Conservation (phyloP, 2,888 invertebrate species). For the Dermolepida albohirtum region DNA sequence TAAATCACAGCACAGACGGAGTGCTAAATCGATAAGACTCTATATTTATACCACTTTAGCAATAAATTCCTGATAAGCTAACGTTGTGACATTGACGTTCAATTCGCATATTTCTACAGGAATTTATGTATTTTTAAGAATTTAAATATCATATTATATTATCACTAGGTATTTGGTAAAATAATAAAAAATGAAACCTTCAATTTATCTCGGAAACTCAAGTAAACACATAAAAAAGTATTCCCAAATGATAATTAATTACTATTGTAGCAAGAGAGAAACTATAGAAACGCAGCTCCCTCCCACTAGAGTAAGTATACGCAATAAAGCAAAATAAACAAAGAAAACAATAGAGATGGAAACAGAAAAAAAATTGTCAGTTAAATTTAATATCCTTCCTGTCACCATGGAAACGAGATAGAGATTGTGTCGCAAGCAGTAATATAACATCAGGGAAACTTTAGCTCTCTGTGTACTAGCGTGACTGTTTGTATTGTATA, state of each 20-base stretch:
- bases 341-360: slow-evolving; percentile 5
- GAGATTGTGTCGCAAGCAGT: slow-evolving; percentile 33
- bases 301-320: neutral
- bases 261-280: too few species aligned
- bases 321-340: slow-evolving; percentile 26
- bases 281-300: too few species aligned
- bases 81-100: too few species aligned
- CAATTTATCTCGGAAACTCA: slow-evolving; percentile 4
- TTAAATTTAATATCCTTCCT: slow-evolving; percentile 28
- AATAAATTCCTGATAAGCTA: too few species aligned
- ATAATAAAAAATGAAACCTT: too few species aligned
- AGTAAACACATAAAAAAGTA: slow-evolving; percentile 21
- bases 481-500: slow-evolving; percentile 35
- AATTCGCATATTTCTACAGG: too few species aligned
- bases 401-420: slow-evolving; percentile 40
- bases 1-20: too few species aligned
- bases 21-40: too few species aligned
- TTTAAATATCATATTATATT: too few species aligned
- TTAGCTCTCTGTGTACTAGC: slow-evolving; percentile 17
- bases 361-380: slow-evolving; percentile 16
- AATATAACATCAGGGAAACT: slow-evolving; percentile 26
- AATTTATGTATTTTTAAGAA: too few species aligned
- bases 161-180: too few species aligned
- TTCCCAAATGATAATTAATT: slow-evolving; percentile 7
- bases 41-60: too few species aligned